Conservation (phyloP, 2,797 vertebrate genomes). For the Sarcoramphus papa region DNA sequence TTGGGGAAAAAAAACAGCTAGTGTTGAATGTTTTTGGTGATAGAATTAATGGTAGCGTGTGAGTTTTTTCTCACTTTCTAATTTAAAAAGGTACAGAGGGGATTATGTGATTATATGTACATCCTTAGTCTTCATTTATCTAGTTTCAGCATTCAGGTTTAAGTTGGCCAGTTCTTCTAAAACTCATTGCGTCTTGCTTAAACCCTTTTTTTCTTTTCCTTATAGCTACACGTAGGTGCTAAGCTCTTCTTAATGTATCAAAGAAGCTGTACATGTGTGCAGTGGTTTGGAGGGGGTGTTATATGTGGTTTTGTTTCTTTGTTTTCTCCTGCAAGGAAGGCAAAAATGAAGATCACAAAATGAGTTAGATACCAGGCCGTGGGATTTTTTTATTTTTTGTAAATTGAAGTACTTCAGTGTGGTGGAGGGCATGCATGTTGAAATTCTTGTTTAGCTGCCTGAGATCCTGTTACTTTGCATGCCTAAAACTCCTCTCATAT, state of each 20-base stretch:
- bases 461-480: background rate
- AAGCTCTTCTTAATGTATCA: background rate
- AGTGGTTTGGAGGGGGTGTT: background rate
- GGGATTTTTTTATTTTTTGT: background rate
- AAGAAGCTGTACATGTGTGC: accelerated
- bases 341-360: background rate
- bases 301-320: background rate
- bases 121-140: background rate
- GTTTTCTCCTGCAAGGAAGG: background rate
- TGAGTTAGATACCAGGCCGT: background rate
- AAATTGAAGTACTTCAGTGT: background rate
- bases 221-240: background rate
- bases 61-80: background rate
- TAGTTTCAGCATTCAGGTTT: background rate
- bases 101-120: background rate
- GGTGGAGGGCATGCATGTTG: background rate
- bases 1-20: background rate
- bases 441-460: background rate
- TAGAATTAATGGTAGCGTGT: background rate
- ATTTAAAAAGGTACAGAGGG: background rate
- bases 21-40: background rate
- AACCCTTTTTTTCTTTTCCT: background rate
- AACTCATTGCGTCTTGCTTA: background rate
- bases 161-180: background rate
- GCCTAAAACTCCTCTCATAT: background rate